A percentile compares a stretch with the other conserved stretches of the same genome.
Evolutionary conservation across 1,140 invertebrate genomes (phyloP).

Genomic region (Pentalonia nigronervosa): DNA sequence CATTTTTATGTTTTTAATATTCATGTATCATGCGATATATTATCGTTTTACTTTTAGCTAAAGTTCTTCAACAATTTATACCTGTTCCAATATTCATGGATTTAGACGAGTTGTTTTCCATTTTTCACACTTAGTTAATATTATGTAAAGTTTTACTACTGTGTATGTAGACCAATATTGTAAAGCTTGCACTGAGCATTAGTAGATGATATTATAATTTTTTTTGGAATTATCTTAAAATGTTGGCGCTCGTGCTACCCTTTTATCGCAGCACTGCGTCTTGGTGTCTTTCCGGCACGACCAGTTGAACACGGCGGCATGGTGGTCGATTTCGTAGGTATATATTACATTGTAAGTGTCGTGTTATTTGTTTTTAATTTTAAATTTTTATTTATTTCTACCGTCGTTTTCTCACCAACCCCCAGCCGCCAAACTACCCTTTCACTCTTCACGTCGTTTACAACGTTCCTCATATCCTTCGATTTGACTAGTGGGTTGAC

Average conservation of each 20-base stretch:
- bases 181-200: no score
- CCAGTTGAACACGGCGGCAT: not conserved
- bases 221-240: not conserved
- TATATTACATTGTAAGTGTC: not conserved
- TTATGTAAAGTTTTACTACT: no score
- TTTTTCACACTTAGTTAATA: no score
- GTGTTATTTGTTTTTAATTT: not conserved
- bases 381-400: not conserved
- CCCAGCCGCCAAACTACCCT: no score
- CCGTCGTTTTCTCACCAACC: not conserved
- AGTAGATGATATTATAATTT: not conserved
- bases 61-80: no score
- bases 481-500: not conserved
- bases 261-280: not conserved
- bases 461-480: not conserved
- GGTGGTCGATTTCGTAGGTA: not conserved
- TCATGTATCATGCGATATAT: not conserved
- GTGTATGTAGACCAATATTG: no score
- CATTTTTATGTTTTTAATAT: no score
- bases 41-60: not conserved
- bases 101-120: no score
- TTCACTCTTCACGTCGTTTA: not conserved
- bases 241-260: not conserved
- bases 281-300: not conserved
- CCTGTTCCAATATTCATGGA: no score